phyloP scores from a whole-genome alignment of 2,113 vertebrate species.

The Saguinus imperator region DNA sequence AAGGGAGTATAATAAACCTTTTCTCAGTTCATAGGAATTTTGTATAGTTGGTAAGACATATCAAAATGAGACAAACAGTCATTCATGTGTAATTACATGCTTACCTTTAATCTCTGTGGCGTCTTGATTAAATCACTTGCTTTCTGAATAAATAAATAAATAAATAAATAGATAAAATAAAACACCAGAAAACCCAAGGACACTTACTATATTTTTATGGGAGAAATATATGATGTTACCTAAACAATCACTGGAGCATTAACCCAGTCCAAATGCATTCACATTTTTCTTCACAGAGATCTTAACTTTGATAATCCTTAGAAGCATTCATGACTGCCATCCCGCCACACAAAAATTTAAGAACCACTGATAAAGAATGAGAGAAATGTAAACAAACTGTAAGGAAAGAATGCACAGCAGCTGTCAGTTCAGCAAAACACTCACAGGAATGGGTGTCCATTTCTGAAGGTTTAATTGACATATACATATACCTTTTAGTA shows the following conservation, averaged over 20 bases:
- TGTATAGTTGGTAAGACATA: too few species aligned
- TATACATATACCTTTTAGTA: neutral
- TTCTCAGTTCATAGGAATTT: too few species aligned
- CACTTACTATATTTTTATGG: neutral
- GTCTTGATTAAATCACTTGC: too few species aligned
- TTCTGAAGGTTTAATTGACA: neutral
- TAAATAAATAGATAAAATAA: too few species aligned
- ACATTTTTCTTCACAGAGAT: neutral
- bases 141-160: too few species aligned
- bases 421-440: neutral
- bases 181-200: neutral
- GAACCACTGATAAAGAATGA: neutral
- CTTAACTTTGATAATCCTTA: neutral
- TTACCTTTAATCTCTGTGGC: too few species aligned
- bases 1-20: too few species aligned
- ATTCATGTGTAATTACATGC: too few species aligned
- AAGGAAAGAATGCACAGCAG: neutral
- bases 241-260: neutral
- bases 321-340: neutral
- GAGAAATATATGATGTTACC: neutral
- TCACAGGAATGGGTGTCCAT: neutral
- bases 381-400: neutral
- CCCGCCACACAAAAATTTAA: neutral
- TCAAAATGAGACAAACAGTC: too few species aligned
- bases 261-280: neutral